phyloP scores from a whole-genome alignment of 2,797 vertebrate species.

The Geotrypetes seraphini region DNA sequence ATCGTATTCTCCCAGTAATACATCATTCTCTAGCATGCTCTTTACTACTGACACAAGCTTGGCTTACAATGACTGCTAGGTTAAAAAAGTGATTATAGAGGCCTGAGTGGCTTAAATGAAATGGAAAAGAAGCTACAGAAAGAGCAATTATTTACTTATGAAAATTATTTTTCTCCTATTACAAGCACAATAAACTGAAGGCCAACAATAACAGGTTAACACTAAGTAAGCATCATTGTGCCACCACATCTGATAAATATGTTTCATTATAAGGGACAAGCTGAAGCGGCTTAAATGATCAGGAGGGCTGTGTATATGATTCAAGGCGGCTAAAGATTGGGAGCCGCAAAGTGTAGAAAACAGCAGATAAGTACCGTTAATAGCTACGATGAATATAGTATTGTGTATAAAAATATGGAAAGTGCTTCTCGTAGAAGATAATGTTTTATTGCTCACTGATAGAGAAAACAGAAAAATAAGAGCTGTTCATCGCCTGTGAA shows the following conservation, averaged over 20 bases:
- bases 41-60: not conserved
- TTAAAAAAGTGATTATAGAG: not conserved
- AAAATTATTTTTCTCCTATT: slow-evolving; percentile 15
- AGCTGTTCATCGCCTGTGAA: too few species aligned
- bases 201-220: slow-evolving; percentile 1
- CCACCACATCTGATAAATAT: slow-evolving; percentile 9
- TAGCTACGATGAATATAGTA: too few species aligned
- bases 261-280: slow-evolving; percentile 15
- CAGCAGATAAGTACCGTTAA: too few species aligned
- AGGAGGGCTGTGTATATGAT: too few species aligned
- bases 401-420: too few species aligned
- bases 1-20: not conserved
- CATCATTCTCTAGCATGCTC: not conserved
- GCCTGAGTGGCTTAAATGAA: slow-evolving; percentile 6
- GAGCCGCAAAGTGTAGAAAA: too few species aligned
- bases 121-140: slow-evolving; percentile 21
- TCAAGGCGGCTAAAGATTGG: too few species aligned
- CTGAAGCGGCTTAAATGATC: too few species aligned
- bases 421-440: too few species aligned
- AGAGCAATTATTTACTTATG: slow-evolving; percentile 10
- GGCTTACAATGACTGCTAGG: not conserved
- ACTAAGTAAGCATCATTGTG: not conserved
- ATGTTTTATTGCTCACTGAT: too few species aligned
- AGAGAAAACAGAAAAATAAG: too few species aligned
- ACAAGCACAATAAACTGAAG: slow-evolving; percentile 6